Conservation (phyloP, 2,113 vertebrate genomes). For the Diphyllodes magnificus region DNA sequence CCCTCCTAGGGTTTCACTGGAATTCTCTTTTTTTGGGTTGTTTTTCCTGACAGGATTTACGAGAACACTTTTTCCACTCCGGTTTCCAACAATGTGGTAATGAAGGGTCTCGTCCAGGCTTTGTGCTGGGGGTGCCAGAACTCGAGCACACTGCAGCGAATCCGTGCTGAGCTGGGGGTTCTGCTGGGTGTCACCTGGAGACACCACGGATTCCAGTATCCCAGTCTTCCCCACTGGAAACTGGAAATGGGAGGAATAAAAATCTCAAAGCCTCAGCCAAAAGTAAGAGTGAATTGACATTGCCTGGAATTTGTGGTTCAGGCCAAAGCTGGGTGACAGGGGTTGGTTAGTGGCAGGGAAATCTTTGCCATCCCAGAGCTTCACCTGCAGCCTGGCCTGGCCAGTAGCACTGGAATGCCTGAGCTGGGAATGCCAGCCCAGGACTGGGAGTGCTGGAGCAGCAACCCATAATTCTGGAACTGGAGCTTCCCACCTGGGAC, state of each 20-base stretch:
- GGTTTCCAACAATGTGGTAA: slow-evolving; percentile 15
- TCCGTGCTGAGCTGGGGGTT: background rate
- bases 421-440: background rate
- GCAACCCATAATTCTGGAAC: background rate
- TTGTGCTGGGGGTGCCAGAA: background rate
- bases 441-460: background rate
- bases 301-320: background rate
- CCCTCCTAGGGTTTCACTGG: background rate
- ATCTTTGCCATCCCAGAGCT: background rate
- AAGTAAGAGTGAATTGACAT: fast-evolving
- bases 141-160: background rate
- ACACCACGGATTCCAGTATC: fast-evolving
- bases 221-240: fast-evolving
- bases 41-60: slow-evolving; percentile 14
- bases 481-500: background rate
- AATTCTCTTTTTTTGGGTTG: background rate
- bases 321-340: background rate
- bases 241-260: fast-evolving
- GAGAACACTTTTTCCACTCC: background rate
- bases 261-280: too few relatives aligned
- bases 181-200: background rate
- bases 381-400: background rate
- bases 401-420: background rate
- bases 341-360: background rate
- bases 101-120: background rate